These are phyloP conservation scores for Trichomalopsis sarcophagae DNA, from an alignment of 1,140 invertebrate genomes.

Conservation along the genomic window DNA sequence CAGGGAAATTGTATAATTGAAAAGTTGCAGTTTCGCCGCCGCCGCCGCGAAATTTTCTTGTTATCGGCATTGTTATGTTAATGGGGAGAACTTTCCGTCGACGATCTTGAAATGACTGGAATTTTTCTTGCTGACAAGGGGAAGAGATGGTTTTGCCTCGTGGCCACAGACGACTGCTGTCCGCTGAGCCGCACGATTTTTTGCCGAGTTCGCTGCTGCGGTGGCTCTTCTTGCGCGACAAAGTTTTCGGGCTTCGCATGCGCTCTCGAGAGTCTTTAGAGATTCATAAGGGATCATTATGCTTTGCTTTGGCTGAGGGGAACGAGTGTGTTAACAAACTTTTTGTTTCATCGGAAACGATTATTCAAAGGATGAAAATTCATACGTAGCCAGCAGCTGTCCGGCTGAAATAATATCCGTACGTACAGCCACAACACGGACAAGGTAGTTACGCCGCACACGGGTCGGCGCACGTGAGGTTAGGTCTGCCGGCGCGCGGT, in stretches of 20 bases:
- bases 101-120: background rate
- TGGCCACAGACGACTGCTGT: background rate
- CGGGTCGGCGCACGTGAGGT: background rate
- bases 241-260: background rate
- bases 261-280: background rate
- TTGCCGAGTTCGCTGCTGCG: background rate
- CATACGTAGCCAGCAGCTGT: background rate
- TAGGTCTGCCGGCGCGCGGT: background rate
- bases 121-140: background rate
- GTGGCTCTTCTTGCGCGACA: background rate
- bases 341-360: no score
- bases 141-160: background rate
- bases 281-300: background rate
- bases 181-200: background rate
- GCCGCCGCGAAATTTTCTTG: slow-evolving; percentile 25
- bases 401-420: background rate
- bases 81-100: slow-evolving; percentile 34
- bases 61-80: slow-evolving; percentile 49
- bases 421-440: background rate
- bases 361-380: background rate
- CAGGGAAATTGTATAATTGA: slow-evolving; percentile 51
- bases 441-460: slow-evolving; percentile 45
- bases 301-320: background rate
- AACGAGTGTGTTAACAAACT: no score
- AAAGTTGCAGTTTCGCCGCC: slow-evolving; percentile 40